Base-by-base conservation (phyloP, 2,113 vertebrate species). In the Macrotus californicus region DNA sequence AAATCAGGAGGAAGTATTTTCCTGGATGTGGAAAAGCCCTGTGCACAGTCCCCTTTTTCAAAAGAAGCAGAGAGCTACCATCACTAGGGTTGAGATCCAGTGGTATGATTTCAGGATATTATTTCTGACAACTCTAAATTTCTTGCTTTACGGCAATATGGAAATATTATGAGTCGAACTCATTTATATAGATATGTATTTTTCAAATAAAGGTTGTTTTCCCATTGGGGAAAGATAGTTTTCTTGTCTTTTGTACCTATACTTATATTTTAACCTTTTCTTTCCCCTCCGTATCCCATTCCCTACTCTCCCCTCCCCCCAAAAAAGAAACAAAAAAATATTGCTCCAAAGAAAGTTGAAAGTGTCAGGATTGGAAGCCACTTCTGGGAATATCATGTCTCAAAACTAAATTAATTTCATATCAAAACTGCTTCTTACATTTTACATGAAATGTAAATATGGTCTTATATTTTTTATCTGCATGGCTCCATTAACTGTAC, bases 391-490 rank as follows among this genome's bases (percentile, higher is more conserved):
- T 95, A 88, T n/a, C 41, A 50, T 92, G 26, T 91, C 50, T 87
- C 90, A 91, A 93, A 95, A 97, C 64, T 83, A 89, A 90, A 70
- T 80, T 82, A 89, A 75, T 84, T 52, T 80, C 41, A 83, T 56
- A 29, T 91, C 73, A 82, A 66, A 77, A 79, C 29, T n/a, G 26
- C 86, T 87, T 52, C 39, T 89, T 75, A 14, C 8, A 59, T 73
- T 66, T 95, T 92, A 87, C 22, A 34, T 89, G 43, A 70, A 89
- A 50, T 81, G n/a, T 87, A 50, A 67, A 41, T 83, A 88, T 43
- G 19, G 66, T 22, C 39, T 94, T 29, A 24, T n/a, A 41, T 81
- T 76, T 89, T 80, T 39, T 72, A 31, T 69, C 70, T 69, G 19
- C 21, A n/a, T 76, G 24, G 26, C n/a, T 93, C 56, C 89, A 69